phyloP scores from a whole-genome alignment of 2,113 vertebrate genomes.

The Balaenoptera acutorostrata region DNA sequence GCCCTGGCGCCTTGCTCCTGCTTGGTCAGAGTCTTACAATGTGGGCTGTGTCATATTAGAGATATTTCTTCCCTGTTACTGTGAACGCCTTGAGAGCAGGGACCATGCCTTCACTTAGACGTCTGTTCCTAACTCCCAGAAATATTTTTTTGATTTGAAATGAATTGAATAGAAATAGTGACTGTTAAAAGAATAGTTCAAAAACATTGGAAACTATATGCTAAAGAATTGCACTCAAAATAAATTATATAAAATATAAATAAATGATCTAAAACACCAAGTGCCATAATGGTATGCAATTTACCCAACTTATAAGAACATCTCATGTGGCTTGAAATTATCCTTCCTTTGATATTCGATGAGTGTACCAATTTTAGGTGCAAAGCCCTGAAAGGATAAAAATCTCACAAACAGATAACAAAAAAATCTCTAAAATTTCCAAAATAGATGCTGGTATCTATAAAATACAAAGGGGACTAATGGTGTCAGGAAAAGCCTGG shows the following conservation, averaged over 20 bases:
- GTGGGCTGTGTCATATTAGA: not conserved
- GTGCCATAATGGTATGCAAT: not conserved
- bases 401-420: not conserved
- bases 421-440: not conserved
- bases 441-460: not conserved
- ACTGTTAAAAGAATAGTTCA: not conserved
- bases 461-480: not conserved
- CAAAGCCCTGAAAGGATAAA: not conserved
- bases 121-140: not conserved
- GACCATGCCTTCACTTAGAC: fast-evolving
- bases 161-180: not conserved
- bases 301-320: not conserved
- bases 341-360: not conserved
- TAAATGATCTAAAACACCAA: constrained; percentile 1
- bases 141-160: not conserved
- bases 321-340: not conserved
- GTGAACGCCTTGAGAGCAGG: not conserved
- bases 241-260: constrained; percentile 21
- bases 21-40: fast-evolving
- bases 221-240: not conserved
- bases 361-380: not conserved
- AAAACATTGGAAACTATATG: not conserved
- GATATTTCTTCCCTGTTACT: fast-evolving
- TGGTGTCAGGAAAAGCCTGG: not conserved
- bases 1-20: fast-evolving